Percentiles rank a stretch among this genome's conserved stretches.
These are phyloP conservation scores for Cynodonichthys magdalenae DNA, from an alignment of 2,797 vertebrate species.

Conservation along the genomic window DNA sequence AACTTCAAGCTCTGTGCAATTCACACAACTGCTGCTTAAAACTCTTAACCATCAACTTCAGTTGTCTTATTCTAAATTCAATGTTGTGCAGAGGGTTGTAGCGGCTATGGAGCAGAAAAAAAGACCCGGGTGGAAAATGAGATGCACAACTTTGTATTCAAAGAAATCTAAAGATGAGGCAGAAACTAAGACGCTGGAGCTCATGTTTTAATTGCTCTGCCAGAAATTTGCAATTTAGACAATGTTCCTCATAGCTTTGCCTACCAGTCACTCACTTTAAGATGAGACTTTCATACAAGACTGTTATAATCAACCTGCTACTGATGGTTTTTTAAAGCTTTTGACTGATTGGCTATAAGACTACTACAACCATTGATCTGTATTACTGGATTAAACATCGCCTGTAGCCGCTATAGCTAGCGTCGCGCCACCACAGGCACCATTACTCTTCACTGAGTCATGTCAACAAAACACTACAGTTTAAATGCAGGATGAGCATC, in stretches of 20 bases:
- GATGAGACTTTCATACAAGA: background rate
- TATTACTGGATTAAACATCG: no score
- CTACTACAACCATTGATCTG: no score
- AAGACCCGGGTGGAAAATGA: background rate
- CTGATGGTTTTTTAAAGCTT: background rate
- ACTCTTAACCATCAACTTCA: background rate
- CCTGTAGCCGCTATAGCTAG: no score
- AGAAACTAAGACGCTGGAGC: background rate
- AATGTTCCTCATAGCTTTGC: background rate
- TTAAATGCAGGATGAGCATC: no score
- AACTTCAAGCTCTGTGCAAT: no score
- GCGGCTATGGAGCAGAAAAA: background rate
- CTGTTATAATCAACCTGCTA: background rate
- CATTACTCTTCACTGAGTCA: no score
- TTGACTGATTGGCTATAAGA: no score
- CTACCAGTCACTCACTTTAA: background rate
- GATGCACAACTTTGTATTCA: constrained; percentile 1
- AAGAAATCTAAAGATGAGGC: background rate
- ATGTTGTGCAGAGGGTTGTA: background rate
- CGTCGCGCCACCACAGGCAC: no score
- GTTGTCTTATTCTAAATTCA: no score
- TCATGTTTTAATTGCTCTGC: constrained; percentile 2
- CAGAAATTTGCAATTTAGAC: background rate
- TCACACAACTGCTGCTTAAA: background rate
- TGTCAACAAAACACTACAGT: no score